These are phyloP conservation scores for Oryctes rhinoceros DNA, from an alignment of 1,140 invertebrate genomes.

Conservation along the genomic window DNA sequence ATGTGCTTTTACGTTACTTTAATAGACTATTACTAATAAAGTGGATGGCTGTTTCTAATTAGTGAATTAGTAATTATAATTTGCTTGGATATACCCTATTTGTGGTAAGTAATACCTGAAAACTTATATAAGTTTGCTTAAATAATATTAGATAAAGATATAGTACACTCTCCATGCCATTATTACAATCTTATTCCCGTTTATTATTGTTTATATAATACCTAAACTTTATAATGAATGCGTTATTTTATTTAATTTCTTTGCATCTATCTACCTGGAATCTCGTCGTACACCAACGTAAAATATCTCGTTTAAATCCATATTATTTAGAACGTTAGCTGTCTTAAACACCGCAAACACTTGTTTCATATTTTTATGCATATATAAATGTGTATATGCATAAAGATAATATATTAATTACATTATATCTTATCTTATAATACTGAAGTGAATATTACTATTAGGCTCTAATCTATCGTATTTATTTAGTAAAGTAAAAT, in stretches of 20 bases:
- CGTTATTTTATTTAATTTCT: background rate
- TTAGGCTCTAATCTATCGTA: conserved; percentile 22
- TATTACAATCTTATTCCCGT: background rate
- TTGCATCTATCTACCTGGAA: background rate
- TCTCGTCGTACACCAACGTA: background rate
- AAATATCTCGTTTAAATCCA: conserved; percentile 7
- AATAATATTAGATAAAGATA: background rate
- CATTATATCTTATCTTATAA: conserved; percentile 35
- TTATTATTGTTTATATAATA: conserved; percentile 30
- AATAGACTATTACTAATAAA: conserved; percentile 33
- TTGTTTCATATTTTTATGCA: conserved; percentile 1
- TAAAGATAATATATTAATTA: conserved; percentile 39
- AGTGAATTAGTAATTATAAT: conserved; percentile 37
- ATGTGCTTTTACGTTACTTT: conserved; percentile 41
- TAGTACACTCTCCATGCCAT: conserved; percentile 13
- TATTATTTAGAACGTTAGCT: background rate
- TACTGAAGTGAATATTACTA: conserved; percentile 16
- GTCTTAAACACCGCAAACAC: background rate
- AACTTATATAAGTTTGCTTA: background rate
- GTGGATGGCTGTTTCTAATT: conserved; percentile 31
- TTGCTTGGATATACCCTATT: conserved; percentile 33
- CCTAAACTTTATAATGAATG: background rate
- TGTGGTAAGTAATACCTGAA: conserved; percentile 29
- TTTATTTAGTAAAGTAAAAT: conserved; percentile 2
- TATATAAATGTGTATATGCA: conserved; percentile 21